Base-by-base conservation (phyloP, 2,797 vertebrate species). In the Cuniculus paca region DNA sequence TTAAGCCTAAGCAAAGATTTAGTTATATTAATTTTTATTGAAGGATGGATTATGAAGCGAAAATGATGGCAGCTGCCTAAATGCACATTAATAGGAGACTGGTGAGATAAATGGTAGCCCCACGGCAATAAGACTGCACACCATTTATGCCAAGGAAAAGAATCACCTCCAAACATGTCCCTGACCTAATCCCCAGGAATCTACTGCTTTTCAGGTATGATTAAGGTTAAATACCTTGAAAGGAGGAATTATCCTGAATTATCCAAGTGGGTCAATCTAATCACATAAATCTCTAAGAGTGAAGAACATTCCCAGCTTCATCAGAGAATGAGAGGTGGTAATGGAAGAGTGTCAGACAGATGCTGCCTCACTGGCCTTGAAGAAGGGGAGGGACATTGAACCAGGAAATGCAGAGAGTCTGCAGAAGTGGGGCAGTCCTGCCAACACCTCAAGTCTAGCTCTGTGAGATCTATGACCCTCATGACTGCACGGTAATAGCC, bases 61-160 rank as follows among this genome's bases (percentile, higher is more conserved):
- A 82, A 24, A 16, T 10, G 34, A 39, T 58, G 58, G 82, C 14
- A 45, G 58, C 14, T 39, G 11, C 54, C n/a, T 63, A 10, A 28
- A 26, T n/a, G 12, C 36, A 34, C 1, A 0, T 28, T 8, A 56
- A 4, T 7, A 60, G 10, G 39, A 50, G 2, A 31, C 3, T 6
- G 31, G 6, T 12, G 48, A 48, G 39, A 31, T 26, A 31, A 16
- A 34, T 6, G 60, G 1, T 4, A 42, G 17, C 48, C 39, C 16
- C 74, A 20, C 0, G 36, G 14, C 20, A 24, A 13, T 19, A 24
- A n/a, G 56, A 6, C 2, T 1, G 2, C 12, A 0, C 6, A 0
- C 0, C 2, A 26, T 16, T 4, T 14, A 1, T 7, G 11, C 12
- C 7, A 3, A 17, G 31, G 5, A 42, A 19, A 75, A 70, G 0